phyloP scores from a whole-genome alignment of 2,797 vertebrate genomes.

The Trichosurus vulpecula region DNA sequence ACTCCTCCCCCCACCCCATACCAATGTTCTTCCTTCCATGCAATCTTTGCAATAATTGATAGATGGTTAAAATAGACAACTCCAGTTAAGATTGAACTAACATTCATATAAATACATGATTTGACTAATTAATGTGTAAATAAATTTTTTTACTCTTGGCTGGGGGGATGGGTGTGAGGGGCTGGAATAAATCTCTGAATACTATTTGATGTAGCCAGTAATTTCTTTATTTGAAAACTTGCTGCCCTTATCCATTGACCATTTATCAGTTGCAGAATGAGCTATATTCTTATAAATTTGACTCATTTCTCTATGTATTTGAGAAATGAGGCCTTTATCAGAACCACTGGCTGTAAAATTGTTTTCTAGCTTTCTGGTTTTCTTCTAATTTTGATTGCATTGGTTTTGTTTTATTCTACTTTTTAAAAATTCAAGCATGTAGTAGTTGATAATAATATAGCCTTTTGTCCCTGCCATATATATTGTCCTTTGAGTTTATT shows the following conservation, averaged over 20 bases:
- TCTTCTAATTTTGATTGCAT: too few relatives aligned
- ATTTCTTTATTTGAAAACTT: not conserved
- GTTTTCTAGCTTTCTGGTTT: too few relatives aligned
- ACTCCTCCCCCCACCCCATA: not conserved
- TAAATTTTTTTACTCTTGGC: not conserved
- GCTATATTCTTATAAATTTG: too few relatives aligned
- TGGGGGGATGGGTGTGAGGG: not conserved
- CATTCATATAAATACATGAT: not conserved
- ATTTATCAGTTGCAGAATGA: too few relatives aligned
- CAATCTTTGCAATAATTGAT: not conserved
- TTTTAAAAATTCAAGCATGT: not conserved
- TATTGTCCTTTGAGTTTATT: not conserved
- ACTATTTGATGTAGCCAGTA: not conserved
- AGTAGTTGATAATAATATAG: not conserved
- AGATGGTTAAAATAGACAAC: not conserved
- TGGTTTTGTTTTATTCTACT: too few relatives aligned
- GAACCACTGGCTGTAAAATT: too few relatives aligned
- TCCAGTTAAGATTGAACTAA: not conserved
- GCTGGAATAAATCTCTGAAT: not conserved
- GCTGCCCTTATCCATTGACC: too few relatives aligned
- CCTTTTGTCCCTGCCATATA: not conserved
- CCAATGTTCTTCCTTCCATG: not conserved
- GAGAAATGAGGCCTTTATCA: too few relatives aligned
- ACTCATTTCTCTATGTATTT: too few relatives aligned
- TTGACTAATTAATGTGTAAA: not conserved